Evolutionary conservation across 2,113 vertebrate species (phyloP), one percentile per base, ranked within the genome.

Genomic region (Podarcis muralis): DNA sequence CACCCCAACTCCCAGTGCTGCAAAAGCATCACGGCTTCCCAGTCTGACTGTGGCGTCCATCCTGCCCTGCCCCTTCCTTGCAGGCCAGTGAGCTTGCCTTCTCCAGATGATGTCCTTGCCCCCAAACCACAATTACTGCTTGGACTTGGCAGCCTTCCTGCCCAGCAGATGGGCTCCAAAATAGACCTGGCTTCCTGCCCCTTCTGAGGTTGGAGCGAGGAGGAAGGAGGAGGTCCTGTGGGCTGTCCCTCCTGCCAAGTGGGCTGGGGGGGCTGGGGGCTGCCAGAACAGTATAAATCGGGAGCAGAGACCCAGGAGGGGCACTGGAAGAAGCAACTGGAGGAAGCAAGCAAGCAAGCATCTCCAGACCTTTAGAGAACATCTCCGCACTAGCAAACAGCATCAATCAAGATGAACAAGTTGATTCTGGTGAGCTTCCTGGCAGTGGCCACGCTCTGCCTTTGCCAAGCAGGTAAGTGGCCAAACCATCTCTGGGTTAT

Each of bases 41-140:
- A 25, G 25, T 40, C 4, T 8, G 27, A 18, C 77, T 12, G 27
- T 25, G 13, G 5, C 59, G 5, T 62, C 59, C 48, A 6, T 22
- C 53, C 53, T 59, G 15, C 25, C 13, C 81, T 5, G 87, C 37
- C 59, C 77, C 71, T 5, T 62, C 27, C 57, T 0, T 0, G 57
- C 32, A 81, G 62, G 53, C 79, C 1, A 74, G 23, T 35, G 0
- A 13, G 13, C 78, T 91, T 80, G 32, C 78, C 13, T 89, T 92
- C 90, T 9, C 16, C 11, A 9, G 32, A 32, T 11, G 35, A 8
- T 22, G 57, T 30, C 43, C 27, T 9, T 25, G 4, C 48, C 72
- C 77, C 68, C 75, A 82, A 83, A 91, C 96, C 97, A 91, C 96
- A 96, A 88, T 89, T 91, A 92, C 91, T 15, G 91, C 37, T 91